A percentile compares a stretch with the other conserved stretches of the same genome.
Conservation (phyloP, 1,140 invertebrate species). For the Subanguina moxae region DNA sequence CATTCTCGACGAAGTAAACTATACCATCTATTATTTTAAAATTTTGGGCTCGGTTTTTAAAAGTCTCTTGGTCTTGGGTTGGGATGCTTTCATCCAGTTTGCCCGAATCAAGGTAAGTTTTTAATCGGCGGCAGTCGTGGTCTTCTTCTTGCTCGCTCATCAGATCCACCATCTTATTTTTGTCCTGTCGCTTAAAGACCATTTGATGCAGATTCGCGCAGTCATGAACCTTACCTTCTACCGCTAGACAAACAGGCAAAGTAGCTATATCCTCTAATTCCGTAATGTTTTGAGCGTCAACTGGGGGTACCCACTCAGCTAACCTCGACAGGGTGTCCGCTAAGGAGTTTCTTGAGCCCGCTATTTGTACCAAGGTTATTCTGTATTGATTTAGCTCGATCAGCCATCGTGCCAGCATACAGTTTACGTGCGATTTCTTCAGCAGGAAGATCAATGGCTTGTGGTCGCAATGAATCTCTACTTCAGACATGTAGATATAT, state of each 20-base stretch:
- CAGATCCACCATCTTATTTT: constrained; percentile 11
- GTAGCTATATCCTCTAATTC: too few relatives aligned
- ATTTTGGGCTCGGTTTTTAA: background rate
- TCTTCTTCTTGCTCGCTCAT: constrained; percentile 7
- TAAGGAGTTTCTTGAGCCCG: too few relatives aligned
- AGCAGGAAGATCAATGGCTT: constrained; percentile 17
- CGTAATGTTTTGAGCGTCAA: too few relatives aligned
- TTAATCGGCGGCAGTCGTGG: background rate
- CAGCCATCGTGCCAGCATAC: constrained; percentile 20
- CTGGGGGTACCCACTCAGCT: background rate
- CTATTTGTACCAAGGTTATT: too few relatives aligned
- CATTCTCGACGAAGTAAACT: background rate
- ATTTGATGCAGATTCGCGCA: constrained; percentile 12
- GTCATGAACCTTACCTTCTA: constrained; percentile 18
- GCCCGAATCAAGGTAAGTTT: constrained; percentile 12
- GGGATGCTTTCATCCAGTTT: too few relatives aligned
- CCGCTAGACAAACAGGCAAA: background rate
- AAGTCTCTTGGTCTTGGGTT: background rate
- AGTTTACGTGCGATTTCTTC: constrained; percentile 12
- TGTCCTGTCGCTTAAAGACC: too few relatives aligned
- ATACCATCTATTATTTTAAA: background rate
- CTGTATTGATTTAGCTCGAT: constrained; percentile 15
- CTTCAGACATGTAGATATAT: constrained; percentile 19
- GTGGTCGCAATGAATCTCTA: constrained; percentile 28
- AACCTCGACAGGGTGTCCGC: too few relatives aligned